Percentiles rank a stretch among this genome's conserved stretches.
phyloP scores from a whole-genome alignment of 1,140 invertebrate species.

The Drosophila rhopaloa region DNA sequence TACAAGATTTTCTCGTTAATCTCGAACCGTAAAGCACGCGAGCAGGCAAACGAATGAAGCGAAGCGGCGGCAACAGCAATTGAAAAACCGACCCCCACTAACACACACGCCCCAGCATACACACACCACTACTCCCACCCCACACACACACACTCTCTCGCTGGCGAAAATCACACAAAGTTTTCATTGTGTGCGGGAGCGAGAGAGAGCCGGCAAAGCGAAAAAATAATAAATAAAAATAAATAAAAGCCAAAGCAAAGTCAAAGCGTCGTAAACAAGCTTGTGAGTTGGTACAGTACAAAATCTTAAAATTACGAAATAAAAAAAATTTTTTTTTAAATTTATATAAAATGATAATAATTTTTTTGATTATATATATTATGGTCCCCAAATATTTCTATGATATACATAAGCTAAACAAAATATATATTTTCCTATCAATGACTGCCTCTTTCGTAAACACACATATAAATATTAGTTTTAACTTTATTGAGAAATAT shows the following conservation, averaged over 20 bases:
- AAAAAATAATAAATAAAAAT: constrained; percentile 37
- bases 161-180: constrained; percentile 37
- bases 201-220: constrained; percentile 56
- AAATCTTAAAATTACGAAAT: background rate
- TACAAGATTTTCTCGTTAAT: constrained; percentile 49
- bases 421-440: too few species aligned
- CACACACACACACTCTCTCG: constrained; percentile 5
- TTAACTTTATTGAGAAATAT: too few species aligned
- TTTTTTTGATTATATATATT: too few species aligned
- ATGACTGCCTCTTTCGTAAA: too few species aligned
- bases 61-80: constrained; percentile 71
- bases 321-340: too few species aligned
- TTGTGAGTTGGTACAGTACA: constrained; percentile 21
- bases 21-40: constrained; percentile 75
- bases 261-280: constrained; percentile 67
- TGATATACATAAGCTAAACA: too few species aligned
- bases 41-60: constrained; percentile 79
- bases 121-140: constrained; percentile 5
- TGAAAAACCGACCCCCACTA: constrained; percentile 65
- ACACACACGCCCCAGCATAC: constrained; percentile 21
- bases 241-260: constrained; percentile 57
- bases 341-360: too few species aligned
- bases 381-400: too few species aligned
- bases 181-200: constrained; percentile 28
- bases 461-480: too few species aligned